Percentiles rank a stretch among this genome's conserved stretches.
These are phyloP conservation scores for Lepidurus apus DNA, from an alignment of 1,140 invertebrate species.

Conservation along the genomic window DNA sequence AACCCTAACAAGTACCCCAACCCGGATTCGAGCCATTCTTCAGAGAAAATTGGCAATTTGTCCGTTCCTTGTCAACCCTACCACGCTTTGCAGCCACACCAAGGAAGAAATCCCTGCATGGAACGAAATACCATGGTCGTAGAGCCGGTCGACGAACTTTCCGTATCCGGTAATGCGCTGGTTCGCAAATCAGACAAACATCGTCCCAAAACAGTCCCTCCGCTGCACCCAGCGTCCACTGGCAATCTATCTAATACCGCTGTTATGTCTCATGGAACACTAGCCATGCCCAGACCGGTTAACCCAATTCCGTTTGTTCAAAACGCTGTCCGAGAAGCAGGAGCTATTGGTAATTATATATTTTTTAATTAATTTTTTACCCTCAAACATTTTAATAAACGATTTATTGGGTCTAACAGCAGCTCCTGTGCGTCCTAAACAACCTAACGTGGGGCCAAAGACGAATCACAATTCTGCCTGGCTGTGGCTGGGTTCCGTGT, in stretches of 20 bases:
- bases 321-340: conserved; percentile 59
- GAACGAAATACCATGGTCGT: conserved; percentile 68
- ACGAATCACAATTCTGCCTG: conserved; percentile 4
- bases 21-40: conserved; percentile 9
- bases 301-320: conserved; percentile 67
- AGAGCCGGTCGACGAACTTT: conserved; percentile 54
- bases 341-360: not conserved
- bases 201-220: conserved; percentile 43
- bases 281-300: conserved; percentile 44
- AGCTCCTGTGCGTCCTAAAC: not conserved
- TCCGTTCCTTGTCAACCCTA: conserved; percentile 38
- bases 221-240: conserved; percentile 46
- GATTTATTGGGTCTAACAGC: not conserved
- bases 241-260: conserved; percentile 40
- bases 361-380: not conserved
- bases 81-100: conserved; percentile 64
- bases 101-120: conserved; percentile 81
- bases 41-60: not conserved
- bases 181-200: conserved; percentile 62
- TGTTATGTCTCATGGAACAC: conserved; percentile 45
- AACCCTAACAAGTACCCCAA: not conserved
- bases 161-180: conserved; percentile 56
- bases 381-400: not conserved
- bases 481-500: not conserved
- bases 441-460: not conserved